phyloP scores from a whole-genome alignment of 2,113 vertebrate species.

The Microcebus jonahi region DNA sequence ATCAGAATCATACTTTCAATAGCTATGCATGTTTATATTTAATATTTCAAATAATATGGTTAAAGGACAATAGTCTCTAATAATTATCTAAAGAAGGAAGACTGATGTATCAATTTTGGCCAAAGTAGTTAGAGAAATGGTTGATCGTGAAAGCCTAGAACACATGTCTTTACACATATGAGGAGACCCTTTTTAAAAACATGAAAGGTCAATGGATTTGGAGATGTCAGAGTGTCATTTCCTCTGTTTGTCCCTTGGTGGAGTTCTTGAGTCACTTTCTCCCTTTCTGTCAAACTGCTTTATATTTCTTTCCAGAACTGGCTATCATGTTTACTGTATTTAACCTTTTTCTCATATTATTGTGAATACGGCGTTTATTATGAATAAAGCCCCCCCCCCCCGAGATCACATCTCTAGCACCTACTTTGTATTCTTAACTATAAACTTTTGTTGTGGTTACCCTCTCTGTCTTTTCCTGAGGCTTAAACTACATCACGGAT shows the following conservation, averaged over 20 bases:
- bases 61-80: neutral
- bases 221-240: conserved; percentile 81
- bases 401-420: neutral
- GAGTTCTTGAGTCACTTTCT: conserved; percentile 89
- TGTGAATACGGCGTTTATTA: conserved; percentile 71
- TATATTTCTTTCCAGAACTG: conserved; percentile 70
- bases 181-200: conserved; percentile 26
- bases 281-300: conserved; percentile 66
- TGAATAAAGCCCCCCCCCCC: conserved; percentile 66
- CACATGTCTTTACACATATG: neutral
- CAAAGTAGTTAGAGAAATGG: neutral
- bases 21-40: neutral
- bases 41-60: neutral
- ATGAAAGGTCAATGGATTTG: conserved; percentile 82
- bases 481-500: conserved; percentile 41
- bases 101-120: neutral
- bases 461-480: conserved; percentile 47
- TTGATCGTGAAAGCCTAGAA: neutral
- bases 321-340: conserved; percentile 81
- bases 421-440: conserved; percentile 22
- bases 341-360: conserved; percentile 83
- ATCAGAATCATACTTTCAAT: neutral
- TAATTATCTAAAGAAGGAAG: neutral
- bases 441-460: conserved; percentile 21
- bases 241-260: conserved; percentile 88